phyloP scores from a whole-genome alignment of 64 coral and sea anemone species.

The Pocillopora damicornis region DNA sequence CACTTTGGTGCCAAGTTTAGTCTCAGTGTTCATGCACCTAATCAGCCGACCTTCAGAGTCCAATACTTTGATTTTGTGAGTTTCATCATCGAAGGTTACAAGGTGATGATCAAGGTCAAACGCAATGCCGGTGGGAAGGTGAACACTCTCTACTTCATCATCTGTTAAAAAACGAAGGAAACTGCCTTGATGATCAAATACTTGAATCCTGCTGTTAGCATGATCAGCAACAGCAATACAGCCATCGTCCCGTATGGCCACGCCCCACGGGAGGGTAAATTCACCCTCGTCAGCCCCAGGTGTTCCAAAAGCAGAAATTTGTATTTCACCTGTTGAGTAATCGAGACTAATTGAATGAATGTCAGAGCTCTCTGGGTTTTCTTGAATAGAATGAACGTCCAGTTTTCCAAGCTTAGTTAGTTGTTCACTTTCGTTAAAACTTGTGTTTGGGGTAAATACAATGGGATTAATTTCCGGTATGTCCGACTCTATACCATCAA shows the following conservation, averaged over 20 bases:
- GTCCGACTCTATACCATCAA: conserved; percentile 33
- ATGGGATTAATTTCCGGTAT: conserved; percentile 29
- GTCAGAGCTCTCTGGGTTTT: not conserved
- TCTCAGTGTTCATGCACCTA: not conserved
- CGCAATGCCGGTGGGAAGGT: conserved; percentile 43
- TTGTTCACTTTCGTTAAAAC: conserved; percentile 1
- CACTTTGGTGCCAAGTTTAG: conserved; percentile 39
- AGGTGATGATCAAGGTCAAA: conserved; percentile 48
- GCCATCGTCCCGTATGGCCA: conserved; percentile 22
- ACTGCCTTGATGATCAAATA: conserved; percentile 43
- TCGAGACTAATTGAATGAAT: not conserved
- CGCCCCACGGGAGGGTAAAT: conserved; percentile 54
- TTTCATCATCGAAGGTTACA: conserved; percentile 47
- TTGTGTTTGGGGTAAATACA: conserved; percentile 27
- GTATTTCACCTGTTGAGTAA: conserved; percentile 24
- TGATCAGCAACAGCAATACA: conserved; percentile 64
- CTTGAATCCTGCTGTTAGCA: conserved; percentile 47
- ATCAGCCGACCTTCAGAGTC: conserved; percentile 33
- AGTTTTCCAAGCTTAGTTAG: conserved; percentile 10
- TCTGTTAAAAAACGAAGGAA: conserved; percentile 6
- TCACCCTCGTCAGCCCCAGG: conserved; percentile 23
- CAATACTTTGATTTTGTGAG: conserved; percentile 25
- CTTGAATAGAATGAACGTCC: not conserved
- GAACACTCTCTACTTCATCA: not conserved
- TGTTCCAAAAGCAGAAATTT: conserved; percentile 22